phyloP scores from a whole-genome alignment of 2,888 invertebrate genomes.

The Aporophyla lueneburgensis region DNA sequence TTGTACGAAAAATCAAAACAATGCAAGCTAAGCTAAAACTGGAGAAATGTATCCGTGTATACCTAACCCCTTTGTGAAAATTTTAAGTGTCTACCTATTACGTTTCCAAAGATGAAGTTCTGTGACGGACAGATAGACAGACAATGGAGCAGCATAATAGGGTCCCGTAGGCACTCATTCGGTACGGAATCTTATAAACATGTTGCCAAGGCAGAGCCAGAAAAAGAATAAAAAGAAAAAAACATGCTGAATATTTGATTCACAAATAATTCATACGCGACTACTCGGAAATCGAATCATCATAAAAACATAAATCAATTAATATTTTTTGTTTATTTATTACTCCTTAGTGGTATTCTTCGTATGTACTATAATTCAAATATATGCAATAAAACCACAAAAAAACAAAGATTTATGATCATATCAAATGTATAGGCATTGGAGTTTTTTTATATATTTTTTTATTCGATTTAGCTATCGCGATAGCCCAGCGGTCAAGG shows the following conservation, averaged over 20 bases:
- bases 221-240: conserved; percentile 7
- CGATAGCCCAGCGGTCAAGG: not conserved
- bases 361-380: not conserved
- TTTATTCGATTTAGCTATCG: not conserved
- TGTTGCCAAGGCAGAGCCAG: no score
- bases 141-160: no score
- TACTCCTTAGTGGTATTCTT: not conserved
- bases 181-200: no score
- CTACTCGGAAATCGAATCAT: not conserved
- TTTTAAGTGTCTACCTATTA: no score
- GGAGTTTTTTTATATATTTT: not conserved
- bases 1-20: no score
- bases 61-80: no score
- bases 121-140: no score
- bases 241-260: conserved; percentile 1
- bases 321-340: not conserved
- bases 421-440: not conserved
- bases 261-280: not conserved
- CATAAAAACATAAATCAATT: conserved; percentile 1
- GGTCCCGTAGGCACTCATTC: no score
- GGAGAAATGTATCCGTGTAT: no score
- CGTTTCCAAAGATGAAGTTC: no score
- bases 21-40: no score
- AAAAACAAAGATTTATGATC: conserved; percentile 13
- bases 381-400: conserved; percentile 31